Base-by-base conservation (phyloP, 2,888 invertebrate species). In the Nomada flava region DNA sequence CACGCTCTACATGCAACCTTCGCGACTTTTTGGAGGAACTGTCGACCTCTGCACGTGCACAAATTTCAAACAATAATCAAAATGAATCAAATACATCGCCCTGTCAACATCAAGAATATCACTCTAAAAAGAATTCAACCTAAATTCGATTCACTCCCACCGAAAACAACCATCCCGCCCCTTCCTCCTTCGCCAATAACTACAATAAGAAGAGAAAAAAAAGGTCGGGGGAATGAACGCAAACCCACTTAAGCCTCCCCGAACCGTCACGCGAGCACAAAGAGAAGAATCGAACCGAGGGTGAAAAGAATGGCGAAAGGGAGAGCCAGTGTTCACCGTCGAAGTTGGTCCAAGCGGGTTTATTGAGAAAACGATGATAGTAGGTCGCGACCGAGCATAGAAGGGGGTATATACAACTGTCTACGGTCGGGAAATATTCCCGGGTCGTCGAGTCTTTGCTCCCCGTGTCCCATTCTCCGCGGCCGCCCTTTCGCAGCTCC, bases 341-440 rank as follows among this genome's bases (percentile, higher is more conserved):
- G 71, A 83, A 76, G 75, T 83, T 74, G 18, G 55, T 50, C 15
- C 53, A 50, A 15, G 36, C 67, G 67, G 62, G 76, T 83, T 84
- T 74, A 73, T 78, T 42, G 73, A 73, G 71, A 71, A 76, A 88
- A 79, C 79, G 82, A 69, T 79, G 85, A 82, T 82, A 81, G 86
- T 88, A 85, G 85, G 82, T 88, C 88, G 88, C 73, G 79, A 47
- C 63, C 69, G 65, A 70, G 20, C 62, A 60, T 23, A 13, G 23
- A 57, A 57, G 57, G 26, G 23, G 26, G 26, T 57, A 36, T 42
- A 29, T 65, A 76, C 77, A 81, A 63, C 69, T 74, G 72, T 68
- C 55, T 78, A 36, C 71, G 79, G 76, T 81, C 71, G 74, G 64
- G 80, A 73, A 73, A 73, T 69, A 75, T 78, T 71, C 64, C 55